Percentiles rank a stretch among this genome's conserved stretches.
Conservation (phyloP, 2,797 vertebrate genomes). For the Leontocebus nigricollis region DNA sequence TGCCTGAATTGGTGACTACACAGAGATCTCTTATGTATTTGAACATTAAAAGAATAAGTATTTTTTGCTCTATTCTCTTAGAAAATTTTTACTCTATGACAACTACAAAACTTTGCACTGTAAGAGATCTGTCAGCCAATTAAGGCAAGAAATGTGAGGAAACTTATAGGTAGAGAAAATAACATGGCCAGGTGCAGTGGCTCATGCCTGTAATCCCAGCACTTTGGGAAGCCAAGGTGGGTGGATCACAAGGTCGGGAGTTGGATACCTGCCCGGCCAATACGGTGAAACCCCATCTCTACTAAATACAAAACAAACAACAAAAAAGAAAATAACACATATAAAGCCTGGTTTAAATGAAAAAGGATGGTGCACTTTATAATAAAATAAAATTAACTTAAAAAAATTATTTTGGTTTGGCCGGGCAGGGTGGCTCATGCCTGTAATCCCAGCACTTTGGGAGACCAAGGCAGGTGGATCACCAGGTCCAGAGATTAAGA, state of each 20-base stretch:
- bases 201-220: no score
- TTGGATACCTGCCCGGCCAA: no score
- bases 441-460: no score
- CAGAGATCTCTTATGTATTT: not conserved
- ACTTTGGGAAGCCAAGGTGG: no score
- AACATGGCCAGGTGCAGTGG: no score
- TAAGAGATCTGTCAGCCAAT: not conserved
- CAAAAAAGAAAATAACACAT: not conserved
- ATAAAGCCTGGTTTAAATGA: not conserved
- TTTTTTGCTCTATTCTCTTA: not conserved
- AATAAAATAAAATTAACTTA: not conserved
- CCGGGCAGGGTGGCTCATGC: no score
- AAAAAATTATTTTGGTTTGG: not conserved
- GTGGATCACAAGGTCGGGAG: no score
- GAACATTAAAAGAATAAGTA: not conserved
- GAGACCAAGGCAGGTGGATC: no score
- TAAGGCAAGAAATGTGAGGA: not conserved
- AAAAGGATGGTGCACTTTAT: not conserved
- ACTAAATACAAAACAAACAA: no score
- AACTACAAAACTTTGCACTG: not conserved
- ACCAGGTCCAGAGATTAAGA: no score
- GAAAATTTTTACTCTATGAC: not conserved
- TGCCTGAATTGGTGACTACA: not conserved
- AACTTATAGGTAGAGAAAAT: not conserved
- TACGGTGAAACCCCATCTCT: no score